A percentile compares a stretch with the other conserved stretches of the same genome.
phyloP scores from a whole-genome alignment of 2,888 invertebrate species.

The Drosophila demipolita region DNA sequence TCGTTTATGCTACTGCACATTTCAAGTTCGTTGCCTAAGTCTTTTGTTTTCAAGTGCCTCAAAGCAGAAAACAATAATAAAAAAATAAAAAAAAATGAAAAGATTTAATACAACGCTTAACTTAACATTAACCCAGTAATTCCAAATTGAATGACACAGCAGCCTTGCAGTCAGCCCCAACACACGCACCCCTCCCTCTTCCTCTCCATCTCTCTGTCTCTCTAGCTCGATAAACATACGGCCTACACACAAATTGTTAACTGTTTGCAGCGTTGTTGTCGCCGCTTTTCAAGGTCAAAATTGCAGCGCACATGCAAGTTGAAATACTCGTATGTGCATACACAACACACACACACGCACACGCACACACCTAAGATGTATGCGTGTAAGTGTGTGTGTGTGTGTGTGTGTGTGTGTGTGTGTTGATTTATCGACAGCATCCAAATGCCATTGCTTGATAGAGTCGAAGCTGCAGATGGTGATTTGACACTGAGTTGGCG shows the following conservation, averaged over 20 bases:
- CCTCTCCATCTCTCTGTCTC: neutral
- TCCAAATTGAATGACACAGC: slow-evolving; percentile 63
- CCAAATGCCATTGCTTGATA: slow-evolving; percentile 51
- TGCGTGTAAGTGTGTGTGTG: neutral
- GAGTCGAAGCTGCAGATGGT: slow-evolving; percentile 55
- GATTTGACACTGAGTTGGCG: slow-evolving; percentile 51
- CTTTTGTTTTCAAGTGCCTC: slow-evolving; percentile 37
- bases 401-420: slow-evolving; percentile 4
- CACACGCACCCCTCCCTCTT: neutral
- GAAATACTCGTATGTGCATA: slow-evolving; percentile 48
- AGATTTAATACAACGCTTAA: slow-evolving; percentile 43
- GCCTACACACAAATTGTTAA: slow-evolving; percentile 55
- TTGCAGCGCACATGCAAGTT: slow-evolving; percentile 46
- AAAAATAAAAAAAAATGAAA: neutral
- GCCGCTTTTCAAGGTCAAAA: slow-evolving; percentile 68
- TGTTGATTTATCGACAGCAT: slow-evolving; percentile 55
- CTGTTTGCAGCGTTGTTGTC: slow-evolving; percentile 42
- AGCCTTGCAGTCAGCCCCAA: slow-evolving; percentile 49
- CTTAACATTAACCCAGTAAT: slow-evolving; percentile 65
- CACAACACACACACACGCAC: slow-evolving; percentile 15
- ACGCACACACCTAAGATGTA: neutral
- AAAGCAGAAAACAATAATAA: slow-evolving; percentile 5
- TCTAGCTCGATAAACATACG: neutral
- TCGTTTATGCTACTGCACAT: neutral
- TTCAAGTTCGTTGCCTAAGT: slow-evolving; percentile 60